These are phyloP conservation scores for Cistogaster globosa DNA, from an alignment of 2,888 invertebrate genomes.

Conservation along the genomic window DNA sequence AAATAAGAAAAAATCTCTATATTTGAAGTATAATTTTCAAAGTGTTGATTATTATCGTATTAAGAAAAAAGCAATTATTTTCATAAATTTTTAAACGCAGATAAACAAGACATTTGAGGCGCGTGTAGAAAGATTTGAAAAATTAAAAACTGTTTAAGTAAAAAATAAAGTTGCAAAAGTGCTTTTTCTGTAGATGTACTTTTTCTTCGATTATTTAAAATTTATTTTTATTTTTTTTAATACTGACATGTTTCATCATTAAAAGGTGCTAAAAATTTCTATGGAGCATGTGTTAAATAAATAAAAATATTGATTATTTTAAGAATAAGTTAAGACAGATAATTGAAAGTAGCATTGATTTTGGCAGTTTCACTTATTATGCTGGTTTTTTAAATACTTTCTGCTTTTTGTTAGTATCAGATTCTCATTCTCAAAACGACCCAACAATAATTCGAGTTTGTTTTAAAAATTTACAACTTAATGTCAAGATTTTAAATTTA, in stretches of 20 bases:
- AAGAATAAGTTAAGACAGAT: background rate
- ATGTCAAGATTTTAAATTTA: background rate
- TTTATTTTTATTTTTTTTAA: background rate
- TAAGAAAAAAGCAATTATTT: background rate
- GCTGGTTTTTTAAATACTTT: constrained; percentile 1
- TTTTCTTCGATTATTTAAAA: background rate
- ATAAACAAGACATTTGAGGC: constrained; percentile 14
- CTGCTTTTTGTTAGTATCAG: background rate
- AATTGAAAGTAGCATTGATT: constrained; percentile 32
- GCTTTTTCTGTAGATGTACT: background rate
- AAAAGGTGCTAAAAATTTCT: constrained; percentile 53
- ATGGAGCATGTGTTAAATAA: constrained; percentile 20
- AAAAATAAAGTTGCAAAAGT: background rate
- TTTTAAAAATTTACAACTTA: constrained; percentile 17
- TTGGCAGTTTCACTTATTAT: constrained; percentile 38
- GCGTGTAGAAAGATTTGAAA: background rate
- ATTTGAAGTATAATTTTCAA: background rate
- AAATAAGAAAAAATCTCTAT: constrained; percentile 21
- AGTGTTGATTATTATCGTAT: constrained; percentile 8
- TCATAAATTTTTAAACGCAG: constrained; percentile 1
- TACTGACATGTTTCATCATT: background rate
- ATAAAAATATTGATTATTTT: constrained; percentile 12
- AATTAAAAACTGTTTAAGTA: constrained; percentile 9
- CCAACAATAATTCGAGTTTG: background rate
- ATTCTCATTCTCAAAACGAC: background rate